Conservation (phyloP, 2,888 invertebrate genomes). For the Fissipunctia ypsillon region DNA sequence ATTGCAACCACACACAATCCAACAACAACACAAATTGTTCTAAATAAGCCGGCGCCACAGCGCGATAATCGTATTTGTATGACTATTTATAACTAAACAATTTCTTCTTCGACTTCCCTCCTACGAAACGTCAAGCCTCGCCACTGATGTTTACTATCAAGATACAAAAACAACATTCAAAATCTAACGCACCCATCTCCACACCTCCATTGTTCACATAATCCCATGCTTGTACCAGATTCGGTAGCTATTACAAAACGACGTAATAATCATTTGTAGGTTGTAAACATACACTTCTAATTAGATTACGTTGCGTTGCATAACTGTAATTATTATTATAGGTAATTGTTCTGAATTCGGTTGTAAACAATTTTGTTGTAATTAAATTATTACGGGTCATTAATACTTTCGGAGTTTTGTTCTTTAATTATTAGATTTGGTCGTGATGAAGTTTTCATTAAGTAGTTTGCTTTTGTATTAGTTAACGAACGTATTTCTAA, state of each 20-base stretch:
- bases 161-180: background rate
- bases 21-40: too few relatives aligned
- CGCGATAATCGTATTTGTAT: too few relatives aligned
- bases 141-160: constrained; percentile 9
- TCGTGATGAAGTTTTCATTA: background rate
- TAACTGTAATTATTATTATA: constrained; percentile 28
- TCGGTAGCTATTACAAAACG: constrained; percentile 54
- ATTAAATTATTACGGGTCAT: constrained; percentile 47
- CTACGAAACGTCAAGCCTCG: too few relatives aligned
- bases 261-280: constrained; percentile 31
- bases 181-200: constrained; percentile 23
- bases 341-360: constrained; percentile 24
- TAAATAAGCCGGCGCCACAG: too few relatives aligned
- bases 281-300: constrained; percentile 45
- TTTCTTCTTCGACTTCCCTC: too few relatives aligned
- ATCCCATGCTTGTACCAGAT: constrained; percentile 47
- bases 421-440: constrained; percentile 9
- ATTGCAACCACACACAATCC: too few relatives aligned
- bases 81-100: too few relatives aligned
- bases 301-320: constrained; percentile 37
- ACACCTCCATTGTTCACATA: constrained; percentile 37
- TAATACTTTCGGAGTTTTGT: background rate
- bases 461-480: background rate
- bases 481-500: constrained; percentile 10
- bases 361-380: constrained; percentile 37